Evolutionary conservation across 1,140 invertebrate genomes (phyloP).

Genomic region (Metopolophium dirhodum): DNA sequence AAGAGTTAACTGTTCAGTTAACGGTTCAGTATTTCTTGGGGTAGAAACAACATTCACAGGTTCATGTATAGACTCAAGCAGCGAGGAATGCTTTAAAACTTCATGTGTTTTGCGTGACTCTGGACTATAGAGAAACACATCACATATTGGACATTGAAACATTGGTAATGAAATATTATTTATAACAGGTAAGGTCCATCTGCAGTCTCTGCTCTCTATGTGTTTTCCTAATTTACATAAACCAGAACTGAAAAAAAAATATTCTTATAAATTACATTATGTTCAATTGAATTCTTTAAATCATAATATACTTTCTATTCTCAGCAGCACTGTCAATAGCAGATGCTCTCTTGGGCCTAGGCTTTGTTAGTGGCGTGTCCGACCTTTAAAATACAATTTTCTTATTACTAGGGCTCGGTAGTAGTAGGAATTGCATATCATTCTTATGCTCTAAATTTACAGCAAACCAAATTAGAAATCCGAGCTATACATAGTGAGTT

Average conservation of each 20-base stretch:
- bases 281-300: neutral
- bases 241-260: neutral
- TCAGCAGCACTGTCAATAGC: neutral
- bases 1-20: neutral
- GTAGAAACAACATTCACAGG: neutral
- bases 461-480: too few species aligned
- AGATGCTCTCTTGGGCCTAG: slow-evolving; percentile 10
- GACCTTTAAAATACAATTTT: neutral
- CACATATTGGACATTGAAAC: neutral
- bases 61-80: neutral
- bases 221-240: neutral
- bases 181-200: too few species aligned
- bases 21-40: neutral
- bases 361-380: neutral
- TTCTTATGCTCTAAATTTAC: too few species aligned
- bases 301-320: neutral
- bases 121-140: neutral
- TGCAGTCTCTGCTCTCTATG: neutral
- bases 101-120: neutral
- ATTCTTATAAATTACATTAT: neutral
- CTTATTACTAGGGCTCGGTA: too few species aligned
- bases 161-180: neutral
- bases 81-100: neutral
- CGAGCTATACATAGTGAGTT: too few species aligned
- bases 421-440: too few species aligned